Base-by-base conservation (phyloP, 2,797 vertebrate species). In the Chaenodraco wilsoni region DNA sequence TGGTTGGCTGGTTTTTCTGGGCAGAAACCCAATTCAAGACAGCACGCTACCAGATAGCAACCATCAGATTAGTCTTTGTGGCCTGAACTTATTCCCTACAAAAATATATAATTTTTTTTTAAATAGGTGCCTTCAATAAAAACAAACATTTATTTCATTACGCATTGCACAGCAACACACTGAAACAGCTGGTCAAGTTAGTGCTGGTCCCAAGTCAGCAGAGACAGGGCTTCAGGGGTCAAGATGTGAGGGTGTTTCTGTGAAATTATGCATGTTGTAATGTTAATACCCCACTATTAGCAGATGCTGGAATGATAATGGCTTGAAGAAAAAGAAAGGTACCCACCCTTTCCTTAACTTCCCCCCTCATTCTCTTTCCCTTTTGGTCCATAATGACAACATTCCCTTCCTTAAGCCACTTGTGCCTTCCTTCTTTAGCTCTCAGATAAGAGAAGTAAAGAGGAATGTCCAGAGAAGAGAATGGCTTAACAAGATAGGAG, bases 251-350 rank as follows among this genome's bases (percentile, higher is more conserved):
- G 21, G 54, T 60, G 59, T 82, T 74, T 60, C 66, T 41, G 68
- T 73, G 64, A 80, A 86, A 86, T 70, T 72, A 59, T 78, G 64
- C 37, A 58, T 81, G 66, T 82, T 76, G 63, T 86, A 79, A 76
- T 74, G 87, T 88, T 88, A 87, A 87, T 81, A 82, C 63, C 75
- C 86, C 33, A 69, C 59, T 81, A 88, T 92, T 89, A 90, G 69
- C 64, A 72, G 50, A 88, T 82, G 64, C 69, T 79, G 82, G 85
- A 88, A 90, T 86, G 88, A 87, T 86, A 85, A 90, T 87, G 52
- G 56, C 65, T 68, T 9, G 8, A n/a, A 81, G 65, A 78, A 45
- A 84, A 88, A 86, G 49, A 84, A 49, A 76, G 50, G 23, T 41
- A 0, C 33, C 58, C 65, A 56, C 65, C 78, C 72, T 69, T 68